Base-by-base conservation (phyloP, 2,113 vertebrate genomes). In the Laticauda laticaudata region DNA sequence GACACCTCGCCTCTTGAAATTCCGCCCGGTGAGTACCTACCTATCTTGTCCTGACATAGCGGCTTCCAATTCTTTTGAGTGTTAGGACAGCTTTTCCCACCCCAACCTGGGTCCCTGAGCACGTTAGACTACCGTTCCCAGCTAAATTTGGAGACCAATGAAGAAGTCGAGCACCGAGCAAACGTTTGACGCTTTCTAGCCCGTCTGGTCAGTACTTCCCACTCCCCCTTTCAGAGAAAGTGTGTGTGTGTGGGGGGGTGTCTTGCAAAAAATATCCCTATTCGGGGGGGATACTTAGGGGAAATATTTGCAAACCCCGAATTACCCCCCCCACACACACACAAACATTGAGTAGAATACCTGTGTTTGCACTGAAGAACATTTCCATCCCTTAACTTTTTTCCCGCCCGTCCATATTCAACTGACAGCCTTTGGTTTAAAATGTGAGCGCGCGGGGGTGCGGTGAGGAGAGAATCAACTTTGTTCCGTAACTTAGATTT, bases 1-100 rank as follows among this genome's bases (percentile, higher is more conserved):
- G 94, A 92, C 96, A 26, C 90, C 95, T 96, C 92, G 61, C 95
- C 87, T 97, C 95, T 94, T 94, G 96, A 95, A 81, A 86, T 96
- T 93, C 95, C 94, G 92, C 92, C 90, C 86, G 98, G 98, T 98
- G 95, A 98, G 98, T 98, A 91, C 89, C 24, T 61, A 51, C 48
- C 48, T 61, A 26, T 9, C 86, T 93, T 95, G 89, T 20, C 69
- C 69, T 1, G 15, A 0, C 15, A 1, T 7, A 75, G 64, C 64
- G 21, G 56, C 7, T 24, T 59, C 23, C 23, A 59, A 24, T 8
- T 10, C 9, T 61, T 61, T 61, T 3, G 24, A 8, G 57, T 61
- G 57, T 61, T 61, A 10, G 57, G 10, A 23, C 8, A 61, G 2
- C 57, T 59, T 7, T 29, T 29, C 12, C 29, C 64, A 15, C 4